These are phyloP conservation scores for Littorina saxatilis DNA, from an alignment of 1,140 invertebrate species.

Conservation along the genomic window DNA sequence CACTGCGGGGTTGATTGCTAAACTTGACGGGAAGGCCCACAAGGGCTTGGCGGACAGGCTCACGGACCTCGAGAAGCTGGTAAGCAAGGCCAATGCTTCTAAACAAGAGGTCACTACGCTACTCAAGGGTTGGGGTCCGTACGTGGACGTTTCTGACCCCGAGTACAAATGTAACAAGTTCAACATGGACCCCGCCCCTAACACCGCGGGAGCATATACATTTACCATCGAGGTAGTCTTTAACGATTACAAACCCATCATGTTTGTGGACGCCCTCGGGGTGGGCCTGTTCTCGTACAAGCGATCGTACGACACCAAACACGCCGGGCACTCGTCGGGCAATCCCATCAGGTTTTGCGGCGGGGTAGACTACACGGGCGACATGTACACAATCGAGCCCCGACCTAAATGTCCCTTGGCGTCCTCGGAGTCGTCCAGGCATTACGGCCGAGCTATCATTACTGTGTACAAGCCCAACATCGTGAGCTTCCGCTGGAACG, in stretches of 20 bases:
- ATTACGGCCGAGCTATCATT: constrained; percentile 20
- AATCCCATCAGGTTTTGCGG: constrained; percentile 30
- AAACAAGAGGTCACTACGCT: background rate
- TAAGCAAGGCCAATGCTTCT: background rate
- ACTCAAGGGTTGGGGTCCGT: background rate
- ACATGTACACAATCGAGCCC: constrained; percentile 25
- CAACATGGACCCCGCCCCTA: background rate
- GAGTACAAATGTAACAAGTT: background rate
- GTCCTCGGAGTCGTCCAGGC: background rate
- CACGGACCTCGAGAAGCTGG: background rate
- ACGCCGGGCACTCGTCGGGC: constrained; percentile 3
- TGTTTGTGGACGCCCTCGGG: constrained; percentile 17
- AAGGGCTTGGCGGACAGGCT: background rate
- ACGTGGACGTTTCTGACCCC: background rate
- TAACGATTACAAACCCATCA: constrained; percentile 20
- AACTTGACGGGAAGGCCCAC: background rate
- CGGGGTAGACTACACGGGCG: constrained; percentile 7
- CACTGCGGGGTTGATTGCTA: too few species aligned
- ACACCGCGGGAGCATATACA: background rate
- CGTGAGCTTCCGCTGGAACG: constrained; percentile 26
- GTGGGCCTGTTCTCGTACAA: constrained; percentile 19
- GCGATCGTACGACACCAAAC: background rate
- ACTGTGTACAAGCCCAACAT: constrained; percentile 32
- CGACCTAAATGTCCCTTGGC: constrained; percentile 12
- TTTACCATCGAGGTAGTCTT: background rate